Evolutionary conservation across 1,140 invertebrate genomes (phyloP).

Genomic region (Camponotus vicinus): DNA sequence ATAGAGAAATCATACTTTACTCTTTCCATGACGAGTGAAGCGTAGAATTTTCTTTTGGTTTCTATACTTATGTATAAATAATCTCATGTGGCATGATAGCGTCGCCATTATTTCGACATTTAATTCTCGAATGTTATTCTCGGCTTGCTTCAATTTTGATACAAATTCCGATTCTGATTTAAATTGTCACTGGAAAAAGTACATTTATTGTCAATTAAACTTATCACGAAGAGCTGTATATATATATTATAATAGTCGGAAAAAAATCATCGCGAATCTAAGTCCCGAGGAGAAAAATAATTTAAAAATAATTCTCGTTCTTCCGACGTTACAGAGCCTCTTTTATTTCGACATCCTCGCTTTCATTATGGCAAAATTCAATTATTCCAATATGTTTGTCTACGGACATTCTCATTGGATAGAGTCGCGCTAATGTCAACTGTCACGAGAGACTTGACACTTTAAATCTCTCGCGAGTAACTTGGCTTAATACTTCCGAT

Average conservation of each 20-base stretch:
- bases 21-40: slow-evolving; percentile 64
- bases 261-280: not conserved
- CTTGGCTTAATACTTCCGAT: slow-evolving; percentile 65
- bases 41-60: slow-evolving; percentile 65
- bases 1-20: slow-evolving; percentile 59
- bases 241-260: not conserved
- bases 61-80: slow-evolving; percentile 40
- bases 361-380: slow-evolving; percentile 8
- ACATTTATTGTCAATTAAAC: not conserved
- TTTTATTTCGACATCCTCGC: too few species aligned
- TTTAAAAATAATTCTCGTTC: not conserved
- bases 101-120: slow-evolving; percentile 29
- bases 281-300: not conserved
- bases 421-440: slow-evolving; percentile 43
- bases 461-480: slow-evolving; percentile 67
- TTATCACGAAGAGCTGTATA: not conserved
- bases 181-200: not conserved
- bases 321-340: not conserved
- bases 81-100: slow-evolving; percentile 51
- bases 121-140: slow-evolving; percentile 31
- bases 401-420: slow-evolving; percentile 19
- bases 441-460: slow-evolving; percentile 45
- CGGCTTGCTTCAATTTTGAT: slow-evolving; percentile 9
- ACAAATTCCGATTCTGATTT: not conserved
- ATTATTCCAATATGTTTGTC: slow-evolving; percentile 12